phyloP scores from a whole-genome alignment of 2,888 invertebrate species.

The Nomada lathburiana region DNA sequence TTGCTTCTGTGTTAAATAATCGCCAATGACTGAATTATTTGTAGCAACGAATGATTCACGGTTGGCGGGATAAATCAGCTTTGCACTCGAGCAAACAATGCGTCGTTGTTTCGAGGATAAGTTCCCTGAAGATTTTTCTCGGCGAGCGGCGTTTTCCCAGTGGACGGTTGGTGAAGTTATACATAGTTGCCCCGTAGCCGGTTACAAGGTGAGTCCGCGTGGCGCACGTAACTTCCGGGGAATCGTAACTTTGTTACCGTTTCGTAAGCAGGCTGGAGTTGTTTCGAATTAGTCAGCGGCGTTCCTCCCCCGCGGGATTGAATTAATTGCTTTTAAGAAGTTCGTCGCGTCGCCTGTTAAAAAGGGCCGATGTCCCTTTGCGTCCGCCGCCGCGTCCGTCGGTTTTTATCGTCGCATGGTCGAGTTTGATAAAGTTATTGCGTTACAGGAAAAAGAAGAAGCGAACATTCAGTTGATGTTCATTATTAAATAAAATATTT shows the following conservation, averaged over 20 bases:
- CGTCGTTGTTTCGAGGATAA: constrained; percentile 15
- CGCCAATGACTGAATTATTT: too few species aligned
- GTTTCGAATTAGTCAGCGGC: constrained; percentile 65
- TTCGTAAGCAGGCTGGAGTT: constrained; percentile 65
- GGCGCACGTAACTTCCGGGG: constrained; percentile 54
- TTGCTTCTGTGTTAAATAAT: too few species aligned
- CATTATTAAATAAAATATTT: too few species aligned
- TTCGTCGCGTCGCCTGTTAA: constrained; percentile 47
- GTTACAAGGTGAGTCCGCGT: constrained; percentile 50
- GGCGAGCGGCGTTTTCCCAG: constrained; percentile 21
- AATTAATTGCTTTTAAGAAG: constrained; percentile 69
- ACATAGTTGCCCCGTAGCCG: constrained; percentile 25
- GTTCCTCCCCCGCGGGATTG: constrained; percentile 57
- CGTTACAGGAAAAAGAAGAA: too few species aligned
- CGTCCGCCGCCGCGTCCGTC: background rate
- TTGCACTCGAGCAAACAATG: constrained; percentile 12
- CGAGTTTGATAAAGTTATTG: background rate
- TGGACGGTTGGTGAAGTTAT: constrained; percentile 39
- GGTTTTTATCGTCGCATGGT: background rate
- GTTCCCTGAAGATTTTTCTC: constrained; percentile 40
- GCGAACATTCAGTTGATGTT: too few species aligned
- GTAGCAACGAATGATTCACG: too few species aligned
- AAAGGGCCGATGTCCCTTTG: constrained; percentile 30
- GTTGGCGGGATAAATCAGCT: too few species aligned
- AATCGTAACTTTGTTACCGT: constrained; percentile 68